Conservation (phyloP, 23 tunicate species). For the Styela clava region DNA sequence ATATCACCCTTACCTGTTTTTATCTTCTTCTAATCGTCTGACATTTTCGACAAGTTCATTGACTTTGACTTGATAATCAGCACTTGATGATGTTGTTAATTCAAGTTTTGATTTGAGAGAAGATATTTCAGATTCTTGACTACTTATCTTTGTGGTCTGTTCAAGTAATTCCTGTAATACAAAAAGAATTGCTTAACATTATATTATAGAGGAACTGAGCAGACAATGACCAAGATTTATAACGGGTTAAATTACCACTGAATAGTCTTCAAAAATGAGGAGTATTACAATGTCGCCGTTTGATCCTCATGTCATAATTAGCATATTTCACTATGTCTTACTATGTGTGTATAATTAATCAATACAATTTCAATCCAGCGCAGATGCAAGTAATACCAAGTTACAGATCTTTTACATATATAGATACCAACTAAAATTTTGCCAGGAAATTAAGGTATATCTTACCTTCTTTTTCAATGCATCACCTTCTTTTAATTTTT, state of each 20-base stretch:
- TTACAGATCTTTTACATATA: too few species aligned
- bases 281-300: too few species aligned
- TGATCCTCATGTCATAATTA: too few species aligned
- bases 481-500: neutral
- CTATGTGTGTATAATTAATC: too few species aligned
- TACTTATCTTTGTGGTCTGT: neutral
- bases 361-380: too few species aligned
- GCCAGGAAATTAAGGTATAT: too few species aligned
- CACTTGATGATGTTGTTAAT: neutral
- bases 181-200: neutral
- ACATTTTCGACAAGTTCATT: constrained; percentile 1
- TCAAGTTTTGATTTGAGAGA: neutral
- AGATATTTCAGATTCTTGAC: constrained; percentile 13
- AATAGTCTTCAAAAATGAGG: too few species aligned
- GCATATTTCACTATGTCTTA: too few species aligned
- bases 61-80: neutral
- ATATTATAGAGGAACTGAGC: neutral
- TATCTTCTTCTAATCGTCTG: constrained; percentile 7
- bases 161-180: constrained; percentile 11
- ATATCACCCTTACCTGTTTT: constrained; percentile 23
- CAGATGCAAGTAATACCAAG: too few species aligned
- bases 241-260: too few species aligned
- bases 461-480: neutral
- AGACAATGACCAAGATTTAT: too few species aligned
- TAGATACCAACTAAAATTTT: too few species aligned